Conservation (phyloP, 1,140 invertebrate genomes). For the Sycobia sp. region DNA sequence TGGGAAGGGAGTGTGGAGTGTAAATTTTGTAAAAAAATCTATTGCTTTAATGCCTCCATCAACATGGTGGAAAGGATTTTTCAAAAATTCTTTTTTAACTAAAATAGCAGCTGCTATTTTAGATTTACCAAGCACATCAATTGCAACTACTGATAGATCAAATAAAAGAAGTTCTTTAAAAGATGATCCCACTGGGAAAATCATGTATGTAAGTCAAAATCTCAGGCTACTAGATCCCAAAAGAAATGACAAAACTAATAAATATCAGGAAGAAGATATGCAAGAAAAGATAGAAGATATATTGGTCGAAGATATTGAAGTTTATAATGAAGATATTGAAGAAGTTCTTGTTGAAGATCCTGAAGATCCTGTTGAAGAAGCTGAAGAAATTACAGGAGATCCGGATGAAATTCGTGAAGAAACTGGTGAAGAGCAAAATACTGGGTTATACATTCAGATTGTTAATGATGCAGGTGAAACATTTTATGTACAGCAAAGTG, state of each 20-base stretch:
- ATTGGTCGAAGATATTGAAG: slow-evolving; percentile 30
- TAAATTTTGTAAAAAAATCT: slow-evolving; percentile 34
- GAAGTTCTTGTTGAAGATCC: slow-evolving; percentile 34
- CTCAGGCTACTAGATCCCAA: slow-evolving; percentile 32
- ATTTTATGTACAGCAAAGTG: slow-evolving; percentile 33
- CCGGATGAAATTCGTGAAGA: slow-evolving; percentile 27
- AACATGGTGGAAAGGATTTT: slow-evolving; percentile 33
- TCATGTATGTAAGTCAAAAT: slow-evolving; percentile 35
- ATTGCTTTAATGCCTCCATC: slow-evolving; percentile 31
- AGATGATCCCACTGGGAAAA: slow-evolving; percentile 35
- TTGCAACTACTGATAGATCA: slow-evolving; percentile 26
- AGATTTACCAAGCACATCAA: slow-evolving; percentile 32
- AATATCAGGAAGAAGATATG: slow-evolving; percentile 11
- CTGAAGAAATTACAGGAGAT: slow-evolving; percentile 30
- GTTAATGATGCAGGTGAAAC: slow-evolving; percentile 30
- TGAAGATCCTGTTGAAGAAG: slow-evolving; percentile 27
- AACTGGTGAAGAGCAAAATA: slow-evolving; percentile 21
- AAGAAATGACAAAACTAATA: slow-evolving; percentile 25
- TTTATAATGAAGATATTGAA: slow-evolving; percentile 34
- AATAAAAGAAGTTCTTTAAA: slow-evolving; percentile 22
- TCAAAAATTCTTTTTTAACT: slow-evolving; percentile 32
- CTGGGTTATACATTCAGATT: slow-evolving; percentile 30
- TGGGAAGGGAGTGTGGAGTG: slow-evolving; percentile 33
- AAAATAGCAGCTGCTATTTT: slow-evolving; percentile 34
- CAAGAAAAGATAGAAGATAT: slow-evolving; percentile 19